Conservation (phyloP, 2,888 invertebrate species). For the Diogma glabrata region DNA sequence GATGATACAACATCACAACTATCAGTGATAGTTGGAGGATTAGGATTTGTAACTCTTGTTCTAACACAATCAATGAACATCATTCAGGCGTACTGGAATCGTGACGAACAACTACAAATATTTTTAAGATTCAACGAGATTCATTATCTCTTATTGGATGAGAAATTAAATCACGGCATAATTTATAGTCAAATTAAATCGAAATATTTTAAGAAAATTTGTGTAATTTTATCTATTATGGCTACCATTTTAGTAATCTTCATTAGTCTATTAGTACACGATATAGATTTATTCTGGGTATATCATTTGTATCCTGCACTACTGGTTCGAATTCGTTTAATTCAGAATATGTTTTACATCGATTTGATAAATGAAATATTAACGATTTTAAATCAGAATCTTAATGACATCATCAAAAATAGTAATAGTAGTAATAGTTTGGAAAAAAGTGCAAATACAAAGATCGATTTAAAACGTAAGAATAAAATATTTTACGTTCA, state of each 20-base stretch:
- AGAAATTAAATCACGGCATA: conserved; percentile 13
- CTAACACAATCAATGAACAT: conserved; percentile 22
- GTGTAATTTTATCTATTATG: conserved; percentile 4
- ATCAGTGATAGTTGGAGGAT: conserved; percentile 16
- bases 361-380: conserved; percentile 17
- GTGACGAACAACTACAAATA: conserved; percentile 15
- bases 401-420: conserved; percentile 18
- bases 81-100: conserved; percentile 21
- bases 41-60: conserved; percentile 21
- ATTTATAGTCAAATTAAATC: conserved; percentile 4
- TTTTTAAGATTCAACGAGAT: conserved; percentile 18
- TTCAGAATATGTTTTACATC: conserved; percentile 22
- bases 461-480: neutral
- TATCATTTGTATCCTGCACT: conserved; percentile 9
- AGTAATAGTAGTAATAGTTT: neutral
- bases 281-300: conserved; percentile 1
- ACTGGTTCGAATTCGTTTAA: conserved; percentile 21
- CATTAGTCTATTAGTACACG: conserved; percentile 3
- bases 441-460: neutral
- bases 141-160: conserved; percentile 15
- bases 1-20: conserved; percentile 12
- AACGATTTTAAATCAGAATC: conserved; percentile 16
- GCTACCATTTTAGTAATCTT: conserved; percentile 9
- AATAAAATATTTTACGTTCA: conserved; percentile 4
- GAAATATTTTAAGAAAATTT: conserved; percentile 10